Base-by-base conservation (phyloP, 2,113 vertebrate species). In the Chaetorhynchus papuensis region DNA sequence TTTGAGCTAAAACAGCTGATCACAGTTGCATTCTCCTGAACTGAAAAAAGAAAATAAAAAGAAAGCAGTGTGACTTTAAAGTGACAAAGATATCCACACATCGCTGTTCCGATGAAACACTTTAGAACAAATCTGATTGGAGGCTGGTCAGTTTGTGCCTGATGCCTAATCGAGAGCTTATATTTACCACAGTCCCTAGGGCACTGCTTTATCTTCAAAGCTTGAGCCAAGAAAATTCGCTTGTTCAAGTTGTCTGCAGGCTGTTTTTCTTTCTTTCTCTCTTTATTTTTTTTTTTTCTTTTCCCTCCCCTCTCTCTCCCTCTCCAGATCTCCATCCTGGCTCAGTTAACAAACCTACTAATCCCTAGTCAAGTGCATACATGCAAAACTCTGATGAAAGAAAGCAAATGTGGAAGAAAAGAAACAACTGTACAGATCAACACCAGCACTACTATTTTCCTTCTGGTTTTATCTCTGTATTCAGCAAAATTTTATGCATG, bases 131-230 rank as follows among this genome's bases (percentile, higher is more conserved):
- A 96, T 96, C 68, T 96, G 80, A 93, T 97, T 97, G 96, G 94
- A 96, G 61, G 77, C 47, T 97, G 97, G 97, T 97, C 97, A 98
- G 94, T 97, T 97, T 97, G 90, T 93, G 94, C 70, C 86, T 96
- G 91, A 93, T 96, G 93, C 82, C 90, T 97, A 97, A 97, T 94
- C 72, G 15, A 95, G 94, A 96, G 79, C 92, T 95, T 97, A 95
- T 97, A 92, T 98, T 96, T 90, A 93, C 86, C 88, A 94, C 83
- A 94, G 82, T 97, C 97, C 97, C 95, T 94, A 94, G 82, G 94
- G 96, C 94, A 89, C 93, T 96, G 88, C 90, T 98, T 97, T 97
- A 97, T 97, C 97, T 97, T 97, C 97, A 98, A 98, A 98, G 95
- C 92, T 94, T 89, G 84, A 97, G 94, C 96, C 97, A 97, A 97